Conservation (phyloP, 2,888 invertebrate species). For the Stratiomys singularior region DNA sequence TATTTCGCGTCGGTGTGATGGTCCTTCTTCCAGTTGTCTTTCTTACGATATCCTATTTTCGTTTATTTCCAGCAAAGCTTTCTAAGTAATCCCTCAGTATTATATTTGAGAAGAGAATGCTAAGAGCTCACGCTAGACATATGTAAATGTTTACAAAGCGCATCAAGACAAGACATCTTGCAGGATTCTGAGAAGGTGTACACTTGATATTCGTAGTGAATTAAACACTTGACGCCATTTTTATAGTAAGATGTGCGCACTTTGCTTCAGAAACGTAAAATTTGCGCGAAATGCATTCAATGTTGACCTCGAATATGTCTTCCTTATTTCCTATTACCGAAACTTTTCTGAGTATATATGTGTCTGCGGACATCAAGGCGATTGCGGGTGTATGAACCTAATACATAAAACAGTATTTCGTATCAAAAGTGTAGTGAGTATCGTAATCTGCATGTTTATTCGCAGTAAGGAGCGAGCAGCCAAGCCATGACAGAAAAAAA, state of each 20-base stretch:
- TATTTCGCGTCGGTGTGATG: neutral
- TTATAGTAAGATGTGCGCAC: too few relatives aligned
- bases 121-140: neutral
- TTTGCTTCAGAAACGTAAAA: too few relatives aligned
- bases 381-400: too few relatives aligned
- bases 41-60: neutral
- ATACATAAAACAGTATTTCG: neutral
- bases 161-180: neutral
- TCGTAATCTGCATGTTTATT: neutral
- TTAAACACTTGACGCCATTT: too few relatives aligned
- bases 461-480: neutral
- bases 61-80: neutral
- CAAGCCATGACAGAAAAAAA: neutral
- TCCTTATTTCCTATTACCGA: too few relatives aligned
- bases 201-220: too few relatives aligned
- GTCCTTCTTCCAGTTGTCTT: neutral
- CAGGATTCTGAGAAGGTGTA: neutral
- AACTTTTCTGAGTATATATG: too few relatives aligned
- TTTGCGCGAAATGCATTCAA: too few relatives aligned
- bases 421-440: neutral
- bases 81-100: neutral
- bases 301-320: too few relatives aligned
- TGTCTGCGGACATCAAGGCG: too few relatives aligned
- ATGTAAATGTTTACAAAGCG: neutral
- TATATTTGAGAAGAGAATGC: neutral